Conservation (phyloP, 2,888 invertebrate genomes). For the Drosophila engyochracea region DNA sequence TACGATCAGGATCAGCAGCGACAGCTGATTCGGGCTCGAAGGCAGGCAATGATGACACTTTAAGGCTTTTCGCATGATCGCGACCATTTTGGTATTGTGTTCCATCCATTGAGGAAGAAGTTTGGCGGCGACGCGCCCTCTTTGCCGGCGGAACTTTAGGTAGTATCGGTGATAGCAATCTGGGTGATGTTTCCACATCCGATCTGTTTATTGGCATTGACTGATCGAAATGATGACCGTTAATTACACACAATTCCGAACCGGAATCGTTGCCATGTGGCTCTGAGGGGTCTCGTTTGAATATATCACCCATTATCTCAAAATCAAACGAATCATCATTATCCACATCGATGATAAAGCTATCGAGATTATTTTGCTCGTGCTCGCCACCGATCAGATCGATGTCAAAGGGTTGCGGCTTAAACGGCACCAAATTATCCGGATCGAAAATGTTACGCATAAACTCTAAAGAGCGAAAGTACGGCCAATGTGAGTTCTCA, state of each 20-base stretch:
- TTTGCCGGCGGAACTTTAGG: constrained; percentile 39
- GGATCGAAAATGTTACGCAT: constrained; percentile 67
- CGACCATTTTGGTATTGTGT: constrained; percentile 15
- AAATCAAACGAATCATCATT: constrained; percentile 70
- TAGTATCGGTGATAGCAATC: constrained; percentile 43
- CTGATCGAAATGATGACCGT: constrained; percentile 16
- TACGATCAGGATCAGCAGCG: constrained; percentile 66
- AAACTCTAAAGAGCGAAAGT: constrained; percentile 64
- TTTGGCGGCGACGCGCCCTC: constrained; percentile 33
- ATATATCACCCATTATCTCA: constrained; percentile 68
- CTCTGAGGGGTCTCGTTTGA: constrained; percentile 44
- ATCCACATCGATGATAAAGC: constrained; percentile 62
- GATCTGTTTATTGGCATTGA: constrained; percentile 29
- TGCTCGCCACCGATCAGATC: constrained; percentile 2
- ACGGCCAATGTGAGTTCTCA: constrained; percentile 48
- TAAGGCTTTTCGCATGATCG: not conserved
- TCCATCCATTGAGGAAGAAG: constrained; percentile 42
- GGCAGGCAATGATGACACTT: not conserved
- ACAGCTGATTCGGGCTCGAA: not conserved
- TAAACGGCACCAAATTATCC: constrained; percentile 41
- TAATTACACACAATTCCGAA: constrained; percentile 31
- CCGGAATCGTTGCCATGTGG: constrained; percentile 16
- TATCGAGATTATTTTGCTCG: constrained; percentile 35
- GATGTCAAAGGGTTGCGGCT: constrained; percentile 29
- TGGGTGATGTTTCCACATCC: constrained; percentile 47